Base-by-base conservation (phyloP, 2,113 vertebrate genomes). In the Pelmatolapia mariae region DNA sequence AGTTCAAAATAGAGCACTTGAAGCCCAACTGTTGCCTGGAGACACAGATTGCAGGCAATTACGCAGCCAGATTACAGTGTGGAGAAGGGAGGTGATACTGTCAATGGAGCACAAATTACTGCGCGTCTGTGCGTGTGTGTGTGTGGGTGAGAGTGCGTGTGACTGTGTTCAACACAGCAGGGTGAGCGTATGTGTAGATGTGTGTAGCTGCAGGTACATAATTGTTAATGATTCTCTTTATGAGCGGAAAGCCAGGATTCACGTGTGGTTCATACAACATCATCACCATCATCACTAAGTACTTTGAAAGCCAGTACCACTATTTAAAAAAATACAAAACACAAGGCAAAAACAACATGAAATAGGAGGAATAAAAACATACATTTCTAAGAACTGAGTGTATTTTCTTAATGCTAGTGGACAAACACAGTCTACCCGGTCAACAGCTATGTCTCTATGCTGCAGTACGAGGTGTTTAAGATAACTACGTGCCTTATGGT, bases 1-100 rank as follows among this genome's bases (percentile, higher is more conserved):
- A 68, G 91, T 89, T 92, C 90, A 92, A 93, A 94, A 95, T 92
- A 88, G 91, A 92, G 84, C 90, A 91, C 93, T 93, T 85, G 85
- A 91, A 89, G 86, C 87, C 76, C 71, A 91, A 92, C 93, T 93
- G 95, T 95, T 96, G 95, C 95, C 91, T 92, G 78, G 95, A 94
- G 86, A 96, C 95, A 92, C 92, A 92, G 89, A 93, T 86, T 91
- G 90, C 84, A 89, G 89, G 92, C 89, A 95, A 95, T 95, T 95
- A 95, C 73, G n/a, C 86, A 92, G 61, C 83, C n/a, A 89, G 87
- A 94, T 91, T 92, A 94, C 78, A 91, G 90, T 85, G 90, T 83
- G 76, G 90, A 94, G 90, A 86, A 93, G 92, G 91, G 81, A 89
- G 91, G 90, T 80, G 90, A 92, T 89, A 61, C 52, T 92, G 90